Percentiles rank a stretch among this genome's conserved stretches.
These are phyloP conservation scores for Siniperca undulata DNA, from an alignment of 2,797 vertebrate genomes.

Conservation along the genomic window DNA sequence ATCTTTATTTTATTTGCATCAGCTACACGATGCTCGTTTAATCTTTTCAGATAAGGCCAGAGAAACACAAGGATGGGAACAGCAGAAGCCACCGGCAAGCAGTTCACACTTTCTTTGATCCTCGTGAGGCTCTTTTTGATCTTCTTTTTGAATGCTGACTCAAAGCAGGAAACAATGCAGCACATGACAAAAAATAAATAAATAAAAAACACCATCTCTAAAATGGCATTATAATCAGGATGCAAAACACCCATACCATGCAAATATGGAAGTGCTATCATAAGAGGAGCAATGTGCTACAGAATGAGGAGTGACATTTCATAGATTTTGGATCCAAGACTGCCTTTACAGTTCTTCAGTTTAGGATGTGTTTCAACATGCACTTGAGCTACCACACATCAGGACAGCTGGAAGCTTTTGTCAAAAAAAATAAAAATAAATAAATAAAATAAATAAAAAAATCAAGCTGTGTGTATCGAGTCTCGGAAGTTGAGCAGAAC, in stretches of 20 bases:
- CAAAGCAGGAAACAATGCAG: constrained; percentile 41
- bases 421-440: background rate
- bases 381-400: constrained; percentile 19
- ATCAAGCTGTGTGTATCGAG: constrained; percentile 11
- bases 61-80: background rate
- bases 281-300: constrained; percentile 12
- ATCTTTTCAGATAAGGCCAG: constrained; percentile 8
- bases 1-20: constrained; percentile 28
- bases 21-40: background rate
- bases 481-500: constrained; percentile 10
- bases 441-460: background rate
- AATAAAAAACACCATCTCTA: background rate
- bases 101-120: constrained; percentile 41
- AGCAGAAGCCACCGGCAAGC: constrained; percentile 22
- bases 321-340: constrained; percentile 16
- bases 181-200: constrained; percentile 8
- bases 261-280: constrained; percentile 36
- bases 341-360: constrained; percentile 8
- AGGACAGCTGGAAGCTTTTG: constrained; percentile 17
- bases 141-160: constrained; percentile 34
- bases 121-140: constrained; percentile 20
- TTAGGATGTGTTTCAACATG: constrained; percentile 26
- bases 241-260: constrained; percentile 57
- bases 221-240: constrained; percentile 46
- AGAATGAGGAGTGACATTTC: constrained; percentile 6